Percentiles rank a stretch among this genome's conserved stretches.
Conservation (phyloP, 2,888 invertebrate species). For the Trichogramma dendrolimi region DNA sequence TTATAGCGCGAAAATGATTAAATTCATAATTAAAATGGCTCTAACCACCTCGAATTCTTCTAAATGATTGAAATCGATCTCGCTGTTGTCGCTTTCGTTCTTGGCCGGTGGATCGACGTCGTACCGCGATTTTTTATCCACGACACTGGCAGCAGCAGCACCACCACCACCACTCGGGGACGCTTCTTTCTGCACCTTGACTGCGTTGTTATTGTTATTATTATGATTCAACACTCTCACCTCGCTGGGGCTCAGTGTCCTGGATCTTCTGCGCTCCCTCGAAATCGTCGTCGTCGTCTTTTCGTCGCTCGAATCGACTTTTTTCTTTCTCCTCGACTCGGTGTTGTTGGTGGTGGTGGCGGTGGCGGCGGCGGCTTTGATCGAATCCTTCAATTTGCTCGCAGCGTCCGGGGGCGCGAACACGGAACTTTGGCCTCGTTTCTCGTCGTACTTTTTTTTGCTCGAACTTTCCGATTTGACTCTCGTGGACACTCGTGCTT, state of each 20-base stretch:
- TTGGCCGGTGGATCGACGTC: background rate
- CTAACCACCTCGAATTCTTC: conserved; percentile 54
- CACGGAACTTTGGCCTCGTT: conserved; percentile 41
- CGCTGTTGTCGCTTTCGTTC: conserved; percentile 25
- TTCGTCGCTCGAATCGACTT: conserved; percentile 11
- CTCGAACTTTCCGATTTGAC: background rate
- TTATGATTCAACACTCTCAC: conserved; percentile 39
- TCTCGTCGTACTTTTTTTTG: conserved; percentile 34
- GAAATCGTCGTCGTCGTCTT: conserved; percentile 17
- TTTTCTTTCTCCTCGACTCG: background rate
- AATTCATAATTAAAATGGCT: background rate
- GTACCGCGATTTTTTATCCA: background rate
- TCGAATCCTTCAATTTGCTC: conserved; percentile 6
- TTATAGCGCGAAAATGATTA: background rate
- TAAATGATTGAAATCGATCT: conserved; percentile 47
- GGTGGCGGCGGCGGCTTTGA: background rate
- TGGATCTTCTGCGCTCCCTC: conserved; percentile 41
- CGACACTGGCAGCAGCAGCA: background rate
- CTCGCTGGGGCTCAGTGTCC: conserved; percentile 47
- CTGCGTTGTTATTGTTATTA: background rate
- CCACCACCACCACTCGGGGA: background rate
- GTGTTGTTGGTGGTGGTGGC: conserved; percentile 1
- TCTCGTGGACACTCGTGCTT: background rate
- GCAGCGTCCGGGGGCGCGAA: conserved; percentile 37
- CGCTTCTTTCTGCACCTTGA: background rate